phyloP scores from a whole-genome alignment of 1,140 invertebrate genomes.

The Geopemphigus sp. region DNA sequence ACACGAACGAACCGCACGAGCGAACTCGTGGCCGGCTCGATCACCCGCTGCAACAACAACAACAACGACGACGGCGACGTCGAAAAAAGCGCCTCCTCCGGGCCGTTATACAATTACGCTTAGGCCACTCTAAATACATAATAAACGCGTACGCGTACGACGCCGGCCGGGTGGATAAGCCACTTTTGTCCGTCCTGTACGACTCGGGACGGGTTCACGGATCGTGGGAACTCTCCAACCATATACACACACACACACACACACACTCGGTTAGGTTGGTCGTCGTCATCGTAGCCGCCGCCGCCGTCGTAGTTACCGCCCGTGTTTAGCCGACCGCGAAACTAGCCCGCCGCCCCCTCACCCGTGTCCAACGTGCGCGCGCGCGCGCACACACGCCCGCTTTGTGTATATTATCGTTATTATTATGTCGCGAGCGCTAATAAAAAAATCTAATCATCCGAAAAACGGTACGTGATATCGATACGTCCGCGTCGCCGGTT shows the following conservation, averaged over 20 bases:
- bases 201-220: conserved; percentile 20
- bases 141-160: too few species aligned
- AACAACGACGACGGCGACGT: neutral
- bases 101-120: too few species aligned
- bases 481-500: neutral
- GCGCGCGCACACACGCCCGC: neutral
- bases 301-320: neutral
- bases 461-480: conserved; percentile 25
- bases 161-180: too few species aligned
- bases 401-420: neutral
- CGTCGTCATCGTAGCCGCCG: too few species aligned
- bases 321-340: conserved; percentile 44
- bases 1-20: conserved; percentile 41
- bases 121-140: too few species aligned
- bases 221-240: conserved; percentile 31
- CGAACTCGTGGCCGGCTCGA: neutral
- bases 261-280: too few species aligned
- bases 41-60: too few species aligned
- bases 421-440: neutral
- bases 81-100: neutral
- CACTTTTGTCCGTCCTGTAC: conserved; percentile 10
- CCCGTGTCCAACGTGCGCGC: neutral
- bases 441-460: conserved; percentile 21
- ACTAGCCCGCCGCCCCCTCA: neutral
- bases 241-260: too few species aligned